Conservation (phyloP, 2,113 vertebrate genomes). For the Tachysurus fulvidraco region DNA sequence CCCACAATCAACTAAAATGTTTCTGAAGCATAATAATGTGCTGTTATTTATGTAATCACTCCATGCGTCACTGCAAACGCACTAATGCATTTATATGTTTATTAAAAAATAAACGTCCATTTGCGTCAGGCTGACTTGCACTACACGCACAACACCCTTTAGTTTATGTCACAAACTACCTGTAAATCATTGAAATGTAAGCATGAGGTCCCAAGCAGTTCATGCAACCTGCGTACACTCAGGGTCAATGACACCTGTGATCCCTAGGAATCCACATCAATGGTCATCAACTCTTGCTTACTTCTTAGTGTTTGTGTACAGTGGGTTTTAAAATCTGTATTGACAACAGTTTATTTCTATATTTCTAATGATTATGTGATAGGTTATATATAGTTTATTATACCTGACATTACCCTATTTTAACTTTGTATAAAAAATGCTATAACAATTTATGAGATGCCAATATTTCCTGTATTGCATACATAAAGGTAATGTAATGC, state of each 20-base stretch:
- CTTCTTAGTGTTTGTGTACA: background rate
- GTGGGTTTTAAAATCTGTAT: background rate
- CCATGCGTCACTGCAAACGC: constrained; percentile 14
- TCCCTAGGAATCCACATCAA: background rate
- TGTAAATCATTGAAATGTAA: constrained; percentile 17
- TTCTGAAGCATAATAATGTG: constrained; percentile 22
- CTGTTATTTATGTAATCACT: constrained; percentile 2
- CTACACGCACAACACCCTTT: background rate
- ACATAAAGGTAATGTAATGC: too few species aligned
- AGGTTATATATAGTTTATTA: background rate
- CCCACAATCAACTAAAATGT: constrained; percentile 17
- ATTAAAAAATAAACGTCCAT: constrained; percentile 19
- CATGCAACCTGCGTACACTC: background rate
- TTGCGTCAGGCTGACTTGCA: constrained; percentile 17
- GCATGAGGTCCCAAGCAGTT: background rate
- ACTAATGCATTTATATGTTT: constrained; percentile 27
- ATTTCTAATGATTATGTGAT: too few species aligned
- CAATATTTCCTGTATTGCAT: too few species aligned
- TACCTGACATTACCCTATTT: background rate
- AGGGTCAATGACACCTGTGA: constrained; percentile 10
- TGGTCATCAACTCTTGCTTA: background rate
- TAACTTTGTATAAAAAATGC: too few species aligned
- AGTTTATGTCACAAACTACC: constrained; percentile 20
- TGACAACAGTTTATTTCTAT: background rate
- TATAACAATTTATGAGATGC: background rate